Percentiles rank a stretch among this genome's conserved stretches.
These are phyloP conservation scores for Ips nitidus DNA, from an alignment of 1,140 invertebrate species.

Conservation along the genomic window DNA sequence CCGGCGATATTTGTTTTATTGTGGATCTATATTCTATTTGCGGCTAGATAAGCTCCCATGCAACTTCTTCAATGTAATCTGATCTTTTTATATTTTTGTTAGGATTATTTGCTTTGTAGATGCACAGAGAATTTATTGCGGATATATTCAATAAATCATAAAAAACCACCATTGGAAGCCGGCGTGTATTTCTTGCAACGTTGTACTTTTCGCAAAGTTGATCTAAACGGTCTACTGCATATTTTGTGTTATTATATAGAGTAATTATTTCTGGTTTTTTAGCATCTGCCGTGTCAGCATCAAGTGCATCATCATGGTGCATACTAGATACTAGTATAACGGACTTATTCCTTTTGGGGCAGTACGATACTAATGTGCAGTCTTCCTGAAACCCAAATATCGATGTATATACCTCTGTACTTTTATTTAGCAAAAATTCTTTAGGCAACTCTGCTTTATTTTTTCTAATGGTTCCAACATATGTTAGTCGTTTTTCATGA, in stretches of 20 bases:
- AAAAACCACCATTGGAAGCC: conserved; percentile 31
- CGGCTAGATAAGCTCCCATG: conserved; percentile 10
- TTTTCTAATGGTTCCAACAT: conserved; percentile 40
- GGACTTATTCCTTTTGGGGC: conserved; percentile 43
- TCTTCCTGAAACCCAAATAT: conserved; percentile 41
- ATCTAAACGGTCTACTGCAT: conserved; percentile 51
- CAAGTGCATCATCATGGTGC: conserved; percentile 41
- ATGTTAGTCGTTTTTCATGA: conserved; percentile 28
- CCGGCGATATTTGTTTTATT: background rate
- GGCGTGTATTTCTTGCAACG: conserved; percentile 39
- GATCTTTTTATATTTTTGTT: background rate
- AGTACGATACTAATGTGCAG: conserved; percentile 40
- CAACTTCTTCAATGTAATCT: conserved; percentile 8
- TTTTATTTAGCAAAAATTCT: conserved; percentile 40
- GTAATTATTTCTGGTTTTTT: conserved; percentile 49
- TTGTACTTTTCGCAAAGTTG: conserved; percentile 49
- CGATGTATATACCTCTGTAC: conserved; percentile 13
- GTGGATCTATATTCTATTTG: conserved; percentile 13
- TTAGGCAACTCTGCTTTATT: conserved; percentile 50
- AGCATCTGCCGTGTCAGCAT: conserved; percentile 28
- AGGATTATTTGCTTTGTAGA: conserved; percentile 13
- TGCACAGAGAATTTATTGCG: conserved; percentile 33
- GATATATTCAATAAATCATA: conserved; percentile 40
- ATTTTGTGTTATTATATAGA: conserved; percentile 51
- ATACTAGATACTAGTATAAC: conserved; percentile 43